Percentiles rank a stretch among this genome's conserved stretches.
phyloP scores from a whole-genome alignment of 2,888 invertebrate genomes.

The Scaeva pyrastri region DNA sequence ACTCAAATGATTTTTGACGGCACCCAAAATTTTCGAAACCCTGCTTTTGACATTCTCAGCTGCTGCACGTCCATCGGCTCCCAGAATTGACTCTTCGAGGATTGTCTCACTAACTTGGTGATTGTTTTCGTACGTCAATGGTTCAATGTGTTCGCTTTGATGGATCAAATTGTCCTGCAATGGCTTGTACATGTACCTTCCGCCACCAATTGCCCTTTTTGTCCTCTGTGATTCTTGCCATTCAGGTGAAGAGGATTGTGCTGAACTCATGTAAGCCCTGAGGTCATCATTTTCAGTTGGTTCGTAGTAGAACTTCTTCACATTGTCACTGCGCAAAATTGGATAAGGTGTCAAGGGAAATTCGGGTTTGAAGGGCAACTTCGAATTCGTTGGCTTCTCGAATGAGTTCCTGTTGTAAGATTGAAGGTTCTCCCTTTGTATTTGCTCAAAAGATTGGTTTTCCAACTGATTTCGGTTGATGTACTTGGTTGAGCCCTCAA shows the following conservation, averaged over 20 bases:
- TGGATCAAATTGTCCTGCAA: constrained; percentile 79
- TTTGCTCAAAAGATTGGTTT: constrained; percentile 19
- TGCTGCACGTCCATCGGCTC: neutral
- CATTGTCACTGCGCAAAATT: constrained; percentile 48
- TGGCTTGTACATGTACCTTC: constrained; percentile 20
- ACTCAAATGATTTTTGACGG: constrained; percentile 46
- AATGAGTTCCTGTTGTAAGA: neutral
- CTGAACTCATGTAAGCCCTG: constrained; percentile 28
- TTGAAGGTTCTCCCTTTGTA: neutral
- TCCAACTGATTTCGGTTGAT: constrained; percentile 51
- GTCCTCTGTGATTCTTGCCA: constrained; percentile 28
- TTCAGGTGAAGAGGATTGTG: neutral
- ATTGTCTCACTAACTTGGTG: constrained; percentile 33
- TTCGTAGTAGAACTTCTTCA: constrained; percentile 77
- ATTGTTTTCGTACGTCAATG: constrained; percentile 62
- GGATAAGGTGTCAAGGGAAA: constrained; percentile 29
- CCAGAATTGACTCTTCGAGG: neutral
- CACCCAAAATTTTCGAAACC: constrained; percentile 42
- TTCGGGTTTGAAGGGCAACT: constrained; percentile 19
- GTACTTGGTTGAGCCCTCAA: constrained; percentile 41
- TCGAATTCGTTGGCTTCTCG: constrained; percentile 2
- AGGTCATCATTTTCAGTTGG: constrained; percentile 53
- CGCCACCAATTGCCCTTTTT: constrained; percentile 25
- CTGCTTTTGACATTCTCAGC: constrained; percentile 22
- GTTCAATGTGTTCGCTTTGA: constrained; percentile 77